Percentiles rank a stretch among this genome's conserved stretches.
Evolutionary conservation across 2,888 invertebrate species (phyloP).

Genomic region (Imbricaverruca yamaguchii): DNA sequence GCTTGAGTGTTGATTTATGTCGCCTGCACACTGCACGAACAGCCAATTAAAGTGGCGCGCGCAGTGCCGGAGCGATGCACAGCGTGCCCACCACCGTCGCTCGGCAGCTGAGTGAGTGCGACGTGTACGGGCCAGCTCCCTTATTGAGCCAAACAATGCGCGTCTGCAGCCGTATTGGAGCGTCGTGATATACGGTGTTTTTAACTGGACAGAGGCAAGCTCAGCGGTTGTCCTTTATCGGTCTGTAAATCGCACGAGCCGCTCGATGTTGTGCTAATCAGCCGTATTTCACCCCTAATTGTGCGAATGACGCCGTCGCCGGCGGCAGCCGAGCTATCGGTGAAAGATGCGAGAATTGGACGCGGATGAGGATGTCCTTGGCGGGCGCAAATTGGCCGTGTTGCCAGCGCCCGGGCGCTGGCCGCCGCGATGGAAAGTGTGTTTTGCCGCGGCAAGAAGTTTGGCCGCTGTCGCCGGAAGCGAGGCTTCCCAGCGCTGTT

Average conservation of each 20-base stretch:
- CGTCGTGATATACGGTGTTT: not conserved
- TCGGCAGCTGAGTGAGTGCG: not conserved
- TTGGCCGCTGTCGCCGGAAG: not conserved
- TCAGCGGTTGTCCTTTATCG: not conserved
- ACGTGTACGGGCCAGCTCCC: not conserved
- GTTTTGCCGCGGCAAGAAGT: not conserved
- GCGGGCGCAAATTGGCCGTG: not conserved
- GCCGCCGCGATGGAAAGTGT: not conserved
- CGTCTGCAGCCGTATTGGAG: not conserved
- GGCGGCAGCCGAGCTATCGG: not conserved
- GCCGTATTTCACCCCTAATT: slow-evolving; percentile 12
- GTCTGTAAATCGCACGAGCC: not conserved
- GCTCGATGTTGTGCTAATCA: not conserved
- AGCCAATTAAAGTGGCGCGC: not conserved
- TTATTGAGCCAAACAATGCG: not conserved
- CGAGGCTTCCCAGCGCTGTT: not conserved
- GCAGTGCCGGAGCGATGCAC: not conserved
- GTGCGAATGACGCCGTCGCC: not conserved
- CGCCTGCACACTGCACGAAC: no score
- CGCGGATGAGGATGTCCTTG: not conserved
- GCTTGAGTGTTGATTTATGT: no score
- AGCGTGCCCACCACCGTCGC: not conserved
- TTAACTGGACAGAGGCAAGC: not conserved
- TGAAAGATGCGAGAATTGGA: not conserved
- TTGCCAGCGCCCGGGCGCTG: not conserved